A percentile compares a stretch with the other conserved stretches of the same genome.
Evolutionary conservation across 2,113 vertebrate species (phyloP).

Genomic region (Cebidichthys violaceus): DNA sequence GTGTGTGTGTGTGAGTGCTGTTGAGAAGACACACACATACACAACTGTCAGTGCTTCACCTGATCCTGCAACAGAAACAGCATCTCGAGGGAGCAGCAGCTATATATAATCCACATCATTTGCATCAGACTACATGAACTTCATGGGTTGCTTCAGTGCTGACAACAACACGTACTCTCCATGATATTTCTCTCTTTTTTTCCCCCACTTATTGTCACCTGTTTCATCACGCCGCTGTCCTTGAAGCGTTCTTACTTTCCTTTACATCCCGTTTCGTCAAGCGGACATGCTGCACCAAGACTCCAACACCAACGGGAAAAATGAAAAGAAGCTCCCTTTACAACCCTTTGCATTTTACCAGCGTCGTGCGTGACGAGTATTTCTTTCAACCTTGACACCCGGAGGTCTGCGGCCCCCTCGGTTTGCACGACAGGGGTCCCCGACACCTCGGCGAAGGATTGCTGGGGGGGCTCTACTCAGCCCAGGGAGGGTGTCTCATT

Average conservation of each 20-base stretch:
- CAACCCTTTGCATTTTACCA: neutral
- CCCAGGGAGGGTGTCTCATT: conserved; percentile 51
- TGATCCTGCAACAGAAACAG: conserved; percentile 37
- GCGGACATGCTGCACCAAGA: neutral
- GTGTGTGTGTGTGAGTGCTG: neutral
- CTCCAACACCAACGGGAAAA: conserved; percentile 2
- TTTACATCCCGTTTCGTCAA: conserved; percentile 50
- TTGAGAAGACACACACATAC: conserved; percentile 11
- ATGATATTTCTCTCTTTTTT: conserved; percentile 2
- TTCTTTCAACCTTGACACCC: conserved; percentile 22
- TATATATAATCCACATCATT: conserved; percentile 43
- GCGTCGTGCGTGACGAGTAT: neutral
- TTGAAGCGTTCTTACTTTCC: conserved; percentile 28
- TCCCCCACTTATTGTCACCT: conserved; percentile 10
- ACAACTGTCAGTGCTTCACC: conserved; percentile 59
- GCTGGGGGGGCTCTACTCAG: conserved; percentile 48
- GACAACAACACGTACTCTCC: neutral
- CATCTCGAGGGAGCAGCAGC: conserved; percentile 41
- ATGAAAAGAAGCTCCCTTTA: neutral
- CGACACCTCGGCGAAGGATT: conserved; percentile 34
- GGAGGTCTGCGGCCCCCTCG: conserved; percentile 13
- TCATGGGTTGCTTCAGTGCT: neutral
- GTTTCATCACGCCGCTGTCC: conserved; percentile 47
- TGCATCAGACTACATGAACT: conserved; percentile 32
- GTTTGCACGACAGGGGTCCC: conserved; percentile 23